Percentiles rank a stretch among this genome's conserved stretches.
phyloP scores from a whole-genome alignment of 2,888 invertebrate species.

The Polietes domitor region DNA sequence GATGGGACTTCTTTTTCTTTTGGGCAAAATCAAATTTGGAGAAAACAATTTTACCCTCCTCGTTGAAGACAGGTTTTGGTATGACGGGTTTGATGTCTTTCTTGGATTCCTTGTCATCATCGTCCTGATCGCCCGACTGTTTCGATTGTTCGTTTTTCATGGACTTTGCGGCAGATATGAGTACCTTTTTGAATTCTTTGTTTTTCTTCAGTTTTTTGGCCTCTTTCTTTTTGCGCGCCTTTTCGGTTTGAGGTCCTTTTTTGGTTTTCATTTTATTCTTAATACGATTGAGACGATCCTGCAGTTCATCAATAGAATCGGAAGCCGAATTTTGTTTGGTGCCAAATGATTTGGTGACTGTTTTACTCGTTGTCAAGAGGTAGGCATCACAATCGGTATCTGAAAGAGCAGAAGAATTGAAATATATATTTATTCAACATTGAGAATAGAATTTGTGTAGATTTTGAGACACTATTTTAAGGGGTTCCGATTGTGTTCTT shows the following conservation, averaged over 20 bases:
- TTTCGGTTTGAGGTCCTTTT: conserved; percentile 77
- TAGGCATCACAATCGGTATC: conserved; percentile 74
- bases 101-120: conserved; percentile 73
- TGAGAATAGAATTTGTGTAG: no score
- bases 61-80: conserved; percentile 87
- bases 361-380: conserved; percentile 73
- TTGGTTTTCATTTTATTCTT: conserved; percentile 79
- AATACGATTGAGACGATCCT: conserved; percentile 76
- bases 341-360: conserved; percentile 41
- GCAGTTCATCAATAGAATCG: conserved; percentile 71
- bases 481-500: no score
- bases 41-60: conserved; percentile 93
- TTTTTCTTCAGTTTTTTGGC: conserved; percentile 78
- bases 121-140: conserved; percentile 57
- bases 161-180: conserved; percentile 75
- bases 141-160: conserved; percentile 77
- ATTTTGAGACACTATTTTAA: no score
- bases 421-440: no score
- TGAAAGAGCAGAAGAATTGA: conserved; percentile 33
- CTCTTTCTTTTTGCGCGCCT: conserved; percentile 75
- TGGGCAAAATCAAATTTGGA: conserved; percentile 93
- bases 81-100: conserved; percentile 80
- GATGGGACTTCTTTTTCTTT: conserved; percentile 85
- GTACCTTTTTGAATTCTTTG: conserved; percentile 78
- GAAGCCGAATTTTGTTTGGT: conserved; percentile 55